phyloP scores from a whole-genome alignment of 1,140 invertebrate species.

The Triops longicaudatus region DNA sequence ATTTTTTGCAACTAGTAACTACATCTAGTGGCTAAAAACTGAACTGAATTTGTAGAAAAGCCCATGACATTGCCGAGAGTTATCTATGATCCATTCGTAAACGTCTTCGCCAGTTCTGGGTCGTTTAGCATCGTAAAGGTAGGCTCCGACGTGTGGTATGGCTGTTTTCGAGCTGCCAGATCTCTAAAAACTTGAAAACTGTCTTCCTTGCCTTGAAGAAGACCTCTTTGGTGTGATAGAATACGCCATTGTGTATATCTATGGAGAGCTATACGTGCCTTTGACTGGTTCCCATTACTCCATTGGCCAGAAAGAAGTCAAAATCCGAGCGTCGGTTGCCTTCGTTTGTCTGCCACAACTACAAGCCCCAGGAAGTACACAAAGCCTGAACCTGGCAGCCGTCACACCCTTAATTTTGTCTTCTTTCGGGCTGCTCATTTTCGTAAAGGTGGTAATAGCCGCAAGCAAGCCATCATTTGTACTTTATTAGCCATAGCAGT shows the following conservation, averaged over 20 bases:
- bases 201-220: too few species aligned
- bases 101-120: background rate
- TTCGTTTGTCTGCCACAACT: background rate
- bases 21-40: too few species aligned
- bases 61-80: background rate
- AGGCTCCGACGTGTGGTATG: too few species aligned
- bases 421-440: too few species aligned
- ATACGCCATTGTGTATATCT: background rate
- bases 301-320: background rate
- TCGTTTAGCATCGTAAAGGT: too few species aligned
- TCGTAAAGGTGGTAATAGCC: background rate
- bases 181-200: too few species aligned
- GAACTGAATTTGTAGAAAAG: too few species aligned
- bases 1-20: too few species aligned
- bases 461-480: background rate
- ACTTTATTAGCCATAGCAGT: too few species aligned
- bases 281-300: background rate
- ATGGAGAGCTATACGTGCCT: background rate
- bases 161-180: too few species aligned
- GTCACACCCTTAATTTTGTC: background rate
- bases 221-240: background rate
- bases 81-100: background rate
- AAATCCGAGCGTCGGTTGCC: background rate
- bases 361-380: background rate
- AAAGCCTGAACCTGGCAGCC: background rate